Conservation (phyloP, 2,888 invertebrate genomes). For the Apotomis capreana region DNA sequence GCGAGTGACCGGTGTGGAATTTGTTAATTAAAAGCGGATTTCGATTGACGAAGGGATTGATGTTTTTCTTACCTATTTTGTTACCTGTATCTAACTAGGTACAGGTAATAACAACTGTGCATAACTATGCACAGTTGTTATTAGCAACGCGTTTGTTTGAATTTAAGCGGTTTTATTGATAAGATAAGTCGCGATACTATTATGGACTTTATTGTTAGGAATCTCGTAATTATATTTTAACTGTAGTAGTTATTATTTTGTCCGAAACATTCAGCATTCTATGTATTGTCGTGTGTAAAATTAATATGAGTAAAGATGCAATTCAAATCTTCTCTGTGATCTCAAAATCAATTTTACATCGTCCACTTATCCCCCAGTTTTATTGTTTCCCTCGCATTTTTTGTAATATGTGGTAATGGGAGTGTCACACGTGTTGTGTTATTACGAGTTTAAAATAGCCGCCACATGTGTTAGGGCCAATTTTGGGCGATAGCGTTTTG, state of each 20-base stretch:
- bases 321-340: background rate
- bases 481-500: constrained; percentile 66
- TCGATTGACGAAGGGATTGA: constrained; percentile 53
- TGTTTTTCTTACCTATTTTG: constrained; percentile 18
- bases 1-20: constrained; percentile 62
- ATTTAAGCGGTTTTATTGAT: background rate
- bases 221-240: background rate
- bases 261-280: background rate
- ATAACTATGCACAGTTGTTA: no score
- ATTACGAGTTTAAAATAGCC: constrained; percentile 83
- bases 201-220: background rate
- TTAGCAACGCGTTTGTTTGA: background rate
- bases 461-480: constrained; percentile 68
- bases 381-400: constrained; percentile 81
- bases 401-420: constrained; percentile 84
- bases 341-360: constrained; percentile 67
- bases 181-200: background rate
- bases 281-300: no score
- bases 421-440: constrained; percentile 81
- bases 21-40: constrained; percentile 67
- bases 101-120: no score
- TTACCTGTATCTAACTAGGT: constrained; percentile 20
- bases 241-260: background rate
- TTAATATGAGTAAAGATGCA: background rate
- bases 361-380: constrained; percentile 69